These are phyloP conservation scores for Cantharis lateralis DNA, from an alignment of 2,888 invertebrate species.

Conservation along the genomic window DNA sequence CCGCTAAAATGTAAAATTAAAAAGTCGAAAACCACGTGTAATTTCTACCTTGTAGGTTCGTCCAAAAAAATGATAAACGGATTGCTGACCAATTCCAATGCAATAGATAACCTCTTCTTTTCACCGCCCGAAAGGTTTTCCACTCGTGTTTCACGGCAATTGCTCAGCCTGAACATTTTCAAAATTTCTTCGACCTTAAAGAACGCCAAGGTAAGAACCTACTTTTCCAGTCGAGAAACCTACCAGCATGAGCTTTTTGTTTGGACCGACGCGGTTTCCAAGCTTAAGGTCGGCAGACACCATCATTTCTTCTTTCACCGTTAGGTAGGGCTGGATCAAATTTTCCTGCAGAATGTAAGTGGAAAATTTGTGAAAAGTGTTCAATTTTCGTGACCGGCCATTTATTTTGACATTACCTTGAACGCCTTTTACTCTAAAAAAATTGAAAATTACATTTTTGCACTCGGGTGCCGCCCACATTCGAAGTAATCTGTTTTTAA, in stretches of 20 bases:
- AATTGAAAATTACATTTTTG: no score
- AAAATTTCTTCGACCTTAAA: conserved; percentile 75
- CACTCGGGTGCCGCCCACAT: background rate
- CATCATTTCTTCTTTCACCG: conserved; percentile 74
- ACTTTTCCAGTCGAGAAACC: conserved; percentile 1
- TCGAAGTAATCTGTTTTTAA: background rate
- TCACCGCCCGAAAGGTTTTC: conserved; percentile 77
- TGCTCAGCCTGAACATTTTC: conserved; percentile 69
- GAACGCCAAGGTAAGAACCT: background rate
- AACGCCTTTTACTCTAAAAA: conserved; percentile 60
- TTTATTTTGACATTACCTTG: conserved; percentile 72
- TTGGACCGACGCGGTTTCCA: conserved; percentile 50
- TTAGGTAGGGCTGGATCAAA: conserved; percentile 70
- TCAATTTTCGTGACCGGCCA: conserved; percentile 68
- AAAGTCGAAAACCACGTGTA: background rate
- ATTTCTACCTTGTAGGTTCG: conserved; percentile 75
- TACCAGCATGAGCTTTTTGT: background rate
- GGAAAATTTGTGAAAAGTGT: conserved; percentile 73
- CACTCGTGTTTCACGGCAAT: conserved; percentile 68
- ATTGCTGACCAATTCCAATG: conserved; percentile 79
- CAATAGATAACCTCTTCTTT: conserved; percentile 74
- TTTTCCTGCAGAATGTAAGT: conserved; percentile 85
- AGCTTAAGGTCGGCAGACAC: conserved; percentile 77
- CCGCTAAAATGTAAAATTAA: conserved; percentile 59
- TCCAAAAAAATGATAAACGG: conserved; percentile 82